Percentiles rank a stretch among this genome's conserved stretches.
Evolutionary conservation across 2,113 vertebrate genomes (phyloP).

Genomic region (Notechis scutatus): DNA sequence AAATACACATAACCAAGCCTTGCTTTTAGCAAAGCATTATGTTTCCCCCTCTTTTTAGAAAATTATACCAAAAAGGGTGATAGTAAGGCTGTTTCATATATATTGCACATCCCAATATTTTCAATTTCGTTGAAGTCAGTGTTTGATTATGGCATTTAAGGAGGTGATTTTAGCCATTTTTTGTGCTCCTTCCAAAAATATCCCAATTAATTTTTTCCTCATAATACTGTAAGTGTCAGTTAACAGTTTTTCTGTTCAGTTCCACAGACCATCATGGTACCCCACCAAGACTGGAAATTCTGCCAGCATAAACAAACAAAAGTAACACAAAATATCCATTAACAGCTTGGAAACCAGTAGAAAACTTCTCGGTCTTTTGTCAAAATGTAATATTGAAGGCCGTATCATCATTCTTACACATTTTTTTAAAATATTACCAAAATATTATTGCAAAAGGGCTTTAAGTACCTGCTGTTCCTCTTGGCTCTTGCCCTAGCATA

Average conservation of each 20-base stretch:
- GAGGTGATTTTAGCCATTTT: background rate
- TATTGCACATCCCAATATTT: background rate
- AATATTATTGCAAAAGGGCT: background rate
- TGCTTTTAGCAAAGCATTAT: background rate
- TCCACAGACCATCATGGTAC: background rate
- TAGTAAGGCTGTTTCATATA: background rate
- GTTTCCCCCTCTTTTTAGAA: background rate
- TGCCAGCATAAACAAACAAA: background rate
- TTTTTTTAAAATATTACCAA: background rate
- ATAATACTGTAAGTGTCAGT: background rate
- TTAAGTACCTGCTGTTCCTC: slow-evolving; percentile 92
- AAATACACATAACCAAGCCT: background rate
- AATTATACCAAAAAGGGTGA: background rate
- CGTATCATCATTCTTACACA: background rate
- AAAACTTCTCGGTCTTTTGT: background rate
- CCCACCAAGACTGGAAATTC: background rate
- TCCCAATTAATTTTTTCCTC: background rate
- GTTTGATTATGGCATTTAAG: background rate
- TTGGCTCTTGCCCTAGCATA: slow-evolving; percentile 95
- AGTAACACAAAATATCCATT: background rate
- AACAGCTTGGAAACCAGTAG: background rate
- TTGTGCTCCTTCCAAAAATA: background rate
- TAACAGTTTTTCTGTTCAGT: background rate
- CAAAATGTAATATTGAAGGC: background rate
- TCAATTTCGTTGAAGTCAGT: background rate